These are phyloP conservation scores for Meteorus cinctellus DNA, from an alignment of 2,888 invertebrate genomes.

Conservation along the genomic window DNA sequence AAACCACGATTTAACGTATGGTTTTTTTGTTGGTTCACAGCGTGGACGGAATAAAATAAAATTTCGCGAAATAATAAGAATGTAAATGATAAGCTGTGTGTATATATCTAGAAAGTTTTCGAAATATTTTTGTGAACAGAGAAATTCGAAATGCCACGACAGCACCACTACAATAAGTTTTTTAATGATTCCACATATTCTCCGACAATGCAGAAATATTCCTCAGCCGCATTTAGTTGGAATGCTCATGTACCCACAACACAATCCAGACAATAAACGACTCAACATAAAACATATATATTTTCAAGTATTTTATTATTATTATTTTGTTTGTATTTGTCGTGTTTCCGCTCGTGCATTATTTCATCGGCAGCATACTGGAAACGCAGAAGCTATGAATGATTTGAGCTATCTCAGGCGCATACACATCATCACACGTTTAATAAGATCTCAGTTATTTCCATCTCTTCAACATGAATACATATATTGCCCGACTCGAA, in stretches of 20 bases:
- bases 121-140: no score
- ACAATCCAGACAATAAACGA: background rate
- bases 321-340: background rate
- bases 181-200: background rate
- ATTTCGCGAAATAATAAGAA: background rate
- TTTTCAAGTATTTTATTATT: background rate
- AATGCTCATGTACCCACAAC: background rate
- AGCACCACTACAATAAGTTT: background rate
- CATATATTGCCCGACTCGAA: background rate
- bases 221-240: background rate
- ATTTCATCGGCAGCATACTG: background rate
- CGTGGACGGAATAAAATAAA: background rate
- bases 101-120: no score
- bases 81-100: background rate
- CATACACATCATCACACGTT: background rate
- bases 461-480: background rate
- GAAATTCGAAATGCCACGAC: no score
- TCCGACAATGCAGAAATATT: background rate
- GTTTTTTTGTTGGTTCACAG: background rate
- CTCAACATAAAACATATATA: background rate
- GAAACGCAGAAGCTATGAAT: background rate
- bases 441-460: conserved; percentile 10
- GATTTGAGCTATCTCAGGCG: background rate
- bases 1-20: background rate
- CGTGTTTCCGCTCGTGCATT: background rate